phyloP scores from a whole-genome alignment of 2,797 vertebrate genomes.

The Etheostoma perlongum region DNA sequence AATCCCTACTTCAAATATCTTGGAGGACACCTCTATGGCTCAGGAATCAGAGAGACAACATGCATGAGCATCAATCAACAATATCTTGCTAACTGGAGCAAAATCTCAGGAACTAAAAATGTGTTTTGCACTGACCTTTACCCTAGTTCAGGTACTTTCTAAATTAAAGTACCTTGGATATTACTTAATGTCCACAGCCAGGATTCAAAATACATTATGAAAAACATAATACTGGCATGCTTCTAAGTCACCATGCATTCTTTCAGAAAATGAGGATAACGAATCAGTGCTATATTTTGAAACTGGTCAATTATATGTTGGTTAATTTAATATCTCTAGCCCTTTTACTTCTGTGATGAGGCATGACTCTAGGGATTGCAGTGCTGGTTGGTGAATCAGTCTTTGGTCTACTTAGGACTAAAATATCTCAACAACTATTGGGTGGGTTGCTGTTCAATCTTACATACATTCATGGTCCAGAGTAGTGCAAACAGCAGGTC shows the following conservation, averaged over 20 bases:
- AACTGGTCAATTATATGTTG: not conserved
- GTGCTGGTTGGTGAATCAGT: too few relatives aligned
- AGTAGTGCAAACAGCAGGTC: too few relatives aligned
- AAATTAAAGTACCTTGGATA: not conserved
- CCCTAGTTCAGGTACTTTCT: not conserved
- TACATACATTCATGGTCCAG: too few relatives aligned
- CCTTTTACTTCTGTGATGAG: not conserved
- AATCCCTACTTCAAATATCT: constrained; percentile 14
- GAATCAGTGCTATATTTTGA: not conserved
- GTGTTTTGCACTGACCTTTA: not conserved
- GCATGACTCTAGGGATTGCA: too few relatives aligned
- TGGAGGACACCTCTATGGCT: constrained; percentile 12
- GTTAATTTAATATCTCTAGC: not conserved
- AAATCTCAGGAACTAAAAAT: not conserved
- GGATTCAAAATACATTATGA: not conserved
- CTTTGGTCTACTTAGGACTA: too few relatives aligned
- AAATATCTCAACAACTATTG: too few relatives aligned
- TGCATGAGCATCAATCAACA: constrained; percentile 6
- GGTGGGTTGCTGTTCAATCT: too few relatives aligned
- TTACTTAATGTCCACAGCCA: not conserved
- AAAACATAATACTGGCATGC: not conserved
- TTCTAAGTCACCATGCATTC: not conserved
- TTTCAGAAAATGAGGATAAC: not conserved
- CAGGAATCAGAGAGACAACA: not conserved
- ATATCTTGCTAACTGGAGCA: not conserved